Evolutionary conservation across 2,797 vertebrate genomes (phyloP), one percentile per base, ranked within the genome.

Genomic region (Cirrhinus mrigala): DNA sequence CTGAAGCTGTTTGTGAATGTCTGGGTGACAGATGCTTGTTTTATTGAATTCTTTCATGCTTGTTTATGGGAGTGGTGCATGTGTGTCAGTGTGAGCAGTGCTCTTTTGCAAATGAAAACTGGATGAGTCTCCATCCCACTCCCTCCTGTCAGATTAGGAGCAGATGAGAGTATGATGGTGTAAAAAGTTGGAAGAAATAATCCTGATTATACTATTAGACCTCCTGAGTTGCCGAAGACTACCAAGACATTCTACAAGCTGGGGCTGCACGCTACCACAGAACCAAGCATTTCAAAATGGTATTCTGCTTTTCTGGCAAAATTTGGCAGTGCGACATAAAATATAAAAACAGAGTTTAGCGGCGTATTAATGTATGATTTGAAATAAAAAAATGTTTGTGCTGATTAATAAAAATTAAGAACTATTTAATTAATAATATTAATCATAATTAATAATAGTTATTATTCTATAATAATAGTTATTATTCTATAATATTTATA

Each of bases 111-210:
- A 89, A 89, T 84, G 91, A 90, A 89, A 91, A 92, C 92, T 12
- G 89, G 56, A 75, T 74, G 81, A 83, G 40, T 48, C 81, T 82
- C 69, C 24, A 73, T 90, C 89, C 89, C 88, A 48, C 70, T 90
- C 91, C 81, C 81, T 82, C 24, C 44, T 64, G 81, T 94, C 90
- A 94, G 81, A 96, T 96, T 95, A 94, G 94, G 94, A 95, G 94
- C 96, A 96, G 95, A 96, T 96, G 95, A 94, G 87, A 73, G 91
- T 90, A 83, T 91, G 91, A 94, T 89, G 85, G 91, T 93, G 93
- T 91, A 94, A 94, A 96, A 94, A 95, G 91, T 89, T 93, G 92
- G 92, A 93, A 92, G 92, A 94, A 95, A 88, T 37, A 95, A 94
- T 92, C 9, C 14, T 68, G 52, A 56, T 77, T 77, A 77, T n/a